Conservation (phyloP, 2,888 invertebrate species). For the Aporophyla nigra region DNA sequence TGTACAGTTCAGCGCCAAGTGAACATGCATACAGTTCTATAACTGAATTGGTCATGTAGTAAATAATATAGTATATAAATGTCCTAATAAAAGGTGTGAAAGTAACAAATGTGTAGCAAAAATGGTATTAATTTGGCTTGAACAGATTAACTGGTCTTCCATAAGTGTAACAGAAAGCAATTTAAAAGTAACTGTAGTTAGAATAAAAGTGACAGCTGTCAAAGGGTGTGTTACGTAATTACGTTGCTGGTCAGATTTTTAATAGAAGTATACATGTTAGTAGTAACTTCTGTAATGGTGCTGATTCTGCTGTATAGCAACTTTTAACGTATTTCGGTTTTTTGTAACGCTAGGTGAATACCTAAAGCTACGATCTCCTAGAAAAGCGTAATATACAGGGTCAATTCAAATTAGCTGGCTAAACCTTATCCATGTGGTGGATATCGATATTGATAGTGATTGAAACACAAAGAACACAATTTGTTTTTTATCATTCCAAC, state of each 20-base stretch:
- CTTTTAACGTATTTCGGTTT: neutral
- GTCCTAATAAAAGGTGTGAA: neutral
- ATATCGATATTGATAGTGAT: no score
- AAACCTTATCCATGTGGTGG: no score
- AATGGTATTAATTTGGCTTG: slow-evolving; percentile 4
- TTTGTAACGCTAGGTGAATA: neutral
- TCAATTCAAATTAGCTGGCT: no score
- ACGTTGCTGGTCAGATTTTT: neutral
- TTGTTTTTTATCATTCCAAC: no score
- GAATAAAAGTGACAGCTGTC: neutral
- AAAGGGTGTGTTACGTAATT: no score
- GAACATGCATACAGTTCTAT: neutral
- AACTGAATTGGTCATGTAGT: neutral
- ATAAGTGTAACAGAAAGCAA: slow-evolving; percentile 17
- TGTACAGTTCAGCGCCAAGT: neutral
- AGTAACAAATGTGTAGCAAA: neutral
- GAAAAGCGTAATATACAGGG: neutral
- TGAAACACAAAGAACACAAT: no score
- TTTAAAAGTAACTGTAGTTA: neutral
- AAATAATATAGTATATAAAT: neutral
- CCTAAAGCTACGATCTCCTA: neutral
- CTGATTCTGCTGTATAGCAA: neutral
- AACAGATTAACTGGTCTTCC: slow-evolving; percentile 18
- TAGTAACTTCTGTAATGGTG: slow-evolving; percentile 8
- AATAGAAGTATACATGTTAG: neutral